Base-by-base conservation (phyloP, 64 coral and sea anemone genomes). In the Dendrophyllia cribrosa region DNA sequence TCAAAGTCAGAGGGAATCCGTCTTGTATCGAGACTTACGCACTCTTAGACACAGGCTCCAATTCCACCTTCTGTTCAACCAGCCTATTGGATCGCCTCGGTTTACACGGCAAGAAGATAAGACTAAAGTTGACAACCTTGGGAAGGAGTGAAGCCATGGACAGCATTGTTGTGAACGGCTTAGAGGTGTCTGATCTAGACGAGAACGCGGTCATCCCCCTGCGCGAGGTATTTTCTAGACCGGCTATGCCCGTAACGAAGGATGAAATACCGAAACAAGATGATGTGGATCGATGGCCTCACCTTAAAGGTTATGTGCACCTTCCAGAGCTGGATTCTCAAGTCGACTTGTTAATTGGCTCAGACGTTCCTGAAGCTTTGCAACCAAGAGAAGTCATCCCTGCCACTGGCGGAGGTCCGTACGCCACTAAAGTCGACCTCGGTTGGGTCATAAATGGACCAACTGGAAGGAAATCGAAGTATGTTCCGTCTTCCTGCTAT, bases 41-140 rank as follows among this genome's bases (percentile, higher is more conserved):
- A 4, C 51, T 53, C 51, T 9, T 95, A 25, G 79, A 95, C 56
- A 89, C 11, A 78, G 87, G 88, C 6, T 90, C 79, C 12, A 90
- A 95, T 46, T 76, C 87, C 46, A 95, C 69, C 44, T 90, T 95
- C 55, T 90, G 93, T 58, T 81, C 93, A 5, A 79, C 84, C 60
- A 78, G 71, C 21, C 69, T 95, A 50, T 78, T 77, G 55, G 70
- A 90, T 45, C 93, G 74, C 19, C 67, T 95, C 9, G 34, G 63
- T 15, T 34, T 86, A 51, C 5, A n/a, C 22, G 74, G 93, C 66
- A 72, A 65, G 44, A 59, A 90, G 64, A 78, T 22, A n/a, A 95
- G 86, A 52, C 43, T 95, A 6, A 95, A 90, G 79, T 51, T 95
- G 77, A 86, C 88, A 5, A 95, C 88, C 23, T 84, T 90, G 55